Evolutionary conservation across 2,888 invertebrate species (phyloP), one percentile per base, ranked within the genome.

Genomic region (Hirtodrosophila cameraria): DNA sequence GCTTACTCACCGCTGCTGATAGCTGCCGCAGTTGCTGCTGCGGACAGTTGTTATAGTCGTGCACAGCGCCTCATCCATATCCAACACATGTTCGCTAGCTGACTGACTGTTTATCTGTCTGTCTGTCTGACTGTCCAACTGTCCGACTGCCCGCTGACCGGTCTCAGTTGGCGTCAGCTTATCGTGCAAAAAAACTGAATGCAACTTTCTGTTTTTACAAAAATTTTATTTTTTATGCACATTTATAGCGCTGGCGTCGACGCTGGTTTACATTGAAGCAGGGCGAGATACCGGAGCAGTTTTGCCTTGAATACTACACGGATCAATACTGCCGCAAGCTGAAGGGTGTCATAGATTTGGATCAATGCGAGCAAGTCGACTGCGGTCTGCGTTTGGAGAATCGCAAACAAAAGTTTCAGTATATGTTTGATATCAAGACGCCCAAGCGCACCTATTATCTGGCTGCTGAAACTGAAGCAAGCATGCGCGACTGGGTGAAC

Each of bases 181-280:
- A 61, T 66, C 70, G 59, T 53, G 38, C 20, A 30, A 61, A 48
- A 30, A 61, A 48, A 35, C 18, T 71, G 61, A 65, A 27, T 54
- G 23, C 6, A 52, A 45, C 11, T 35, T 49, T 60, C n/a, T 61
- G 48, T 54, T 49, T 27, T 50, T 62, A 57, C n/a, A n/a, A n/a
- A n/a, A n/a, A 20, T 20, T 8, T 49, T 53, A 6, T 38, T 28
- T 35, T 50, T 41, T 55, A 49, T 54, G 38, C 91, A n/a, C n/a
- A n/a, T n/a, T n/a, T n/a, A n/a, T n/a, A 99, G 98, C 95, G 97
- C 93, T 98, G 98, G 98, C 94, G 97, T 90, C 94, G 95, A 90
- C 94, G 98, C 86, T 99, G 97, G 96, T 99, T 98, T 92, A 95
- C 97, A 75, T 93, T 99, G 84, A 95, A 96, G 75, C 96, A 97